Conservation (phyloP, 2,888 invertebrate species). For the Drosophila anceps region DNA sequence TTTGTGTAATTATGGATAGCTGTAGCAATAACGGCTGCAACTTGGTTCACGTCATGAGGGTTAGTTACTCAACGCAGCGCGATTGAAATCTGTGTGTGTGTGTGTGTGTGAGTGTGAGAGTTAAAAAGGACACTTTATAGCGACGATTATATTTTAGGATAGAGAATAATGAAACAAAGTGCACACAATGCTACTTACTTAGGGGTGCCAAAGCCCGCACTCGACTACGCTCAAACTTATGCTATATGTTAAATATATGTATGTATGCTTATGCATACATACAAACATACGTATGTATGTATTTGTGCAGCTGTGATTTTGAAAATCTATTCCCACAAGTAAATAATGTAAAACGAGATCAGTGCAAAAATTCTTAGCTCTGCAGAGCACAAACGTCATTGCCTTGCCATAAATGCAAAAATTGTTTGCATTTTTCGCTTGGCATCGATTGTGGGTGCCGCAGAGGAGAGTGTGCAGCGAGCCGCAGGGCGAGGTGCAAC, state of each 20-base stretch:
- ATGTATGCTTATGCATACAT: neutral
- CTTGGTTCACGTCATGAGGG: conserved; percentile 55
- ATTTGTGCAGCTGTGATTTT: conserved; percentile 50
- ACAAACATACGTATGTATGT: neutral
- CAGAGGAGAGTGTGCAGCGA: neutral
- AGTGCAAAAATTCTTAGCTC: conserved; percentile 48
- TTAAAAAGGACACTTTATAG: conserved; percentile 54
- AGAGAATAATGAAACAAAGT: conserved; percentile 45
- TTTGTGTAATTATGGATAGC: conserved; percentile 68
- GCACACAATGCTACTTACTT: conserved; percentile 24
- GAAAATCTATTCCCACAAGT: conserved; percentile 46
- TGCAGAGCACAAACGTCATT: conserved; percentile 53
- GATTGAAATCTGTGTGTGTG: conserved; percentile 51
- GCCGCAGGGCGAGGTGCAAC: conserved; percentile 19
- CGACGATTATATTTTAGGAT: conserved; percentile 40
- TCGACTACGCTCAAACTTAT: conserved; percentile 53
- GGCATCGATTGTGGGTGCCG: conserved; percentile 21
- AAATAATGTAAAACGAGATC: conserved; percentile 54
- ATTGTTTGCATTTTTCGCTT: conserved; percentile 61
- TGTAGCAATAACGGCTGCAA: conserved; percentile 37
- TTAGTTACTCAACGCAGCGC: conserved; percentile 45
- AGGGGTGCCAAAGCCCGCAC: conserved; percentile 55
- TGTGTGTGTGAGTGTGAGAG: conserved; percentile 45
- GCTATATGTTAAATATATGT: conserved; percentile 34
- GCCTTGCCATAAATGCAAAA: conserved; percentile 57